Percentiles rank a stretch among this genome's conserved stretches.
phyloP scores from a whole-genome alignment of 2,113 vertebrate species.

The Heterocephalus glaber region DNA sequence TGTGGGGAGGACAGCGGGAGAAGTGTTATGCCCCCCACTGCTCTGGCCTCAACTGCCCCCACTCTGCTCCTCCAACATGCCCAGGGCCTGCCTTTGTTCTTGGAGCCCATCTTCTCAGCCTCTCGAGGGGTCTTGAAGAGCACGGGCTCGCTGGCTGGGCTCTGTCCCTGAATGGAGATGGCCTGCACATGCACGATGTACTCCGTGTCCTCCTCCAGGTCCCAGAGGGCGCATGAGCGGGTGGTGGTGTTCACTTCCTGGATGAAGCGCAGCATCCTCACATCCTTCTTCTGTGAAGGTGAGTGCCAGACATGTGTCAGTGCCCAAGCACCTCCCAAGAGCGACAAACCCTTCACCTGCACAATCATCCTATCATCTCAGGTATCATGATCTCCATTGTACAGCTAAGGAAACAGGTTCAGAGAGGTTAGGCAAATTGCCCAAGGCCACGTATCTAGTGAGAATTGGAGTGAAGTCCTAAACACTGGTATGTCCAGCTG shows the following conservation, averaged over 20 bases:
- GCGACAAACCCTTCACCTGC: background rate
- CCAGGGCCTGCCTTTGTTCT: conserved; percentile 91
- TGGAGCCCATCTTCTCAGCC: conserved; percentile 95
- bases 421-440: background rate
- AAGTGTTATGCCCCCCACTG: background rate
- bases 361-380: background rate
- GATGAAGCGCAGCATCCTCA: conserved; percentile 96
- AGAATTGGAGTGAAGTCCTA: background rate
- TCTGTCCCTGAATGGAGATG: conserved; percentile 96
- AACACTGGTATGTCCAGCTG: background rate
- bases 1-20: no score
- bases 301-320: background rate
- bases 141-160: conserved; percentile 94
- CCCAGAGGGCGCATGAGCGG: conserved; percentile 96
- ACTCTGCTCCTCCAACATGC: background rate
- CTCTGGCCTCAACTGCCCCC: background rate
- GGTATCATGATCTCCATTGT: background rate
- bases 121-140: conserved; percentile 95
- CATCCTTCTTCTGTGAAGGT: conserved; percentile 93
- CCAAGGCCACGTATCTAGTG: background rate
- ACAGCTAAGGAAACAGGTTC: background rate
- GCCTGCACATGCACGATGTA: conserved; percentile 97
- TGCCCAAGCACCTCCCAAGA: background rate
- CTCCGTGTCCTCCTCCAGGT: conserved; percentile 96
- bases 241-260: conserved; percentile 99